These are phyloP conservation scores for Semaprochilodus insignis DNA, from an alignment of 2,797 vertebrate genomes.

Conservation along the genomic window DNA sequence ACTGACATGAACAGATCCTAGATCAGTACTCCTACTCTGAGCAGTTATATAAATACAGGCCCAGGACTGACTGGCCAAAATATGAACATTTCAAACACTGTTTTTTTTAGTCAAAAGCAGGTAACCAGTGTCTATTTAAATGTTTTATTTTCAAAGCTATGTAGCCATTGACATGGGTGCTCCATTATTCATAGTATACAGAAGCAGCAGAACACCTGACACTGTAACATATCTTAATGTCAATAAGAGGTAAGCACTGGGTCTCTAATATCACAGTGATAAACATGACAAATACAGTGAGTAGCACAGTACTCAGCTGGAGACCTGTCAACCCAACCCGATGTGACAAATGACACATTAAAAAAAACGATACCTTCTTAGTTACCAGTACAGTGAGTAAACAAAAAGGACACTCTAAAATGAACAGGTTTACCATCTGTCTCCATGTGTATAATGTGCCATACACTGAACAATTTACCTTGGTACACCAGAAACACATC, in stretches of 20 bases:
- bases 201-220: background rate
- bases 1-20: background rate
- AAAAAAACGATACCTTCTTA: background rate
- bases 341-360: background rate
- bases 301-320: background rate
- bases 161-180: background rate
- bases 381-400: background rate
- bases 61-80: background rate
- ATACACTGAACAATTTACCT: background rate
- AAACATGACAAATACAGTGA: constrained; percentile 30
- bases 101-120: background rate
- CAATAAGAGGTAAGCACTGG: constrained; percentile 17
- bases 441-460: background rate
- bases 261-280: constrained; percentile 7
- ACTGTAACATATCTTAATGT: background rate
- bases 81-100: background rate
- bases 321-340: background rate
- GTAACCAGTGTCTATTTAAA: background rate
- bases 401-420: background rate
- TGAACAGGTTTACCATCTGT: background rate
- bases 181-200: constrained; percentile 13
- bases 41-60: background rate
- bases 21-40: background rate
- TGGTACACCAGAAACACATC: background rate
- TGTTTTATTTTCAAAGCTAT: constrained; percentile 44